Percentiles rank a stretch among this genome's conserved stretches.
phyloP scores from a whole-genome alignment of 2,888 invertebrate species.

The Hemistola chrysoprasaria region DNA sequence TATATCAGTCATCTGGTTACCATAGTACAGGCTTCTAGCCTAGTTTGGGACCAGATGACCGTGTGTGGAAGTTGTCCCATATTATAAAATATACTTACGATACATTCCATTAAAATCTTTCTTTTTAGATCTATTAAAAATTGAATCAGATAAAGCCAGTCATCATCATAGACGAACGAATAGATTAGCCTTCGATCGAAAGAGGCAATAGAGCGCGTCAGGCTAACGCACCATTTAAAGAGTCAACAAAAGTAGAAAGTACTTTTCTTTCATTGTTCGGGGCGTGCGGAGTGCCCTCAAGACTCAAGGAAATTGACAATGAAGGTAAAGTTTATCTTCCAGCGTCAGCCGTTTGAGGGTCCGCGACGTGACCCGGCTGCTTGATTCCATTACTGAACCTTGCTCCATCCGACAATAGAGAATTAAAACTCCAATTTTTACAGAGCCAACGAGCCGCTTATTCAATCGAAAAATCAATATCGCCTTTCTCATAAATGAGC shows the following conservation, averaged over 20 bases:
- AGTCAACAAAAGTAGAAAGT: constrained; percentile 67
- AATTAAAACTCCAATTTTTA: constrained; percentile 70
- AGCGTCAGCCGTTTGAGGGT: constrained; percentile 72
- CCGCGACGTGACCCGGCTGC: constrained; percentile 70
- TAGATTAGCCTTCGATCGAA: constrained; percentile 29
- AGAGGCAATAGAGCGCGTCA: constrained; percentile 43
- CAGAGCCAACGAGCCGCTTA: constrained; percentile 58
- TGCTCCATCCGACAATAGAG: constrained; percentile 55
- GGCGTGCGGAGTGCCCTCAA: constrained; percentile 62
- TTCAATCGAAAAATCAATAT: constrained; percentile 67
- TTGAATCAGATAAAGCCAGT: constrained; percentile 1
- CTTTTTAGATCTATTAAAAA: too few relatives aligned
- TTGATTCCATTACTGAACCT: constrained; percentile 62
- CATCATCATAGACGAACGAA: constrained; percentile 22
- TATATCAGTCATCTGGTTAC: too few relatives aligned
- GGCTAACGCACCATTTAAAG: constrained; percentile 62
- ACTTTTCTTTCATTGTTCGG: constrained; percentile 75
- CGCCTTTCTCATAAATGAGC: constrained; percentile 39
- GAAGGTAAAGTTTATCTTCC: constrained; percentile 78
- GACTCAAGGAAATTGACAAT: constrained; percentile 76
- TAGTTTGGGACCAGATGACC: too few relatives aligned
- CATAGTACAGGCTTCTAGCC: too few relatives aligned
- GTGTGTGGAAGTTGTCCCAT: too few relatives aligned
- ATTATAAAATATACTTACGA: too few relatives aligned
- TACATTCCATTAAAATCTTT: too few relatives aligned